Conservation (phyloP, 2,888 invertebrate species). For the Netelia fuscicornis region DNA sequence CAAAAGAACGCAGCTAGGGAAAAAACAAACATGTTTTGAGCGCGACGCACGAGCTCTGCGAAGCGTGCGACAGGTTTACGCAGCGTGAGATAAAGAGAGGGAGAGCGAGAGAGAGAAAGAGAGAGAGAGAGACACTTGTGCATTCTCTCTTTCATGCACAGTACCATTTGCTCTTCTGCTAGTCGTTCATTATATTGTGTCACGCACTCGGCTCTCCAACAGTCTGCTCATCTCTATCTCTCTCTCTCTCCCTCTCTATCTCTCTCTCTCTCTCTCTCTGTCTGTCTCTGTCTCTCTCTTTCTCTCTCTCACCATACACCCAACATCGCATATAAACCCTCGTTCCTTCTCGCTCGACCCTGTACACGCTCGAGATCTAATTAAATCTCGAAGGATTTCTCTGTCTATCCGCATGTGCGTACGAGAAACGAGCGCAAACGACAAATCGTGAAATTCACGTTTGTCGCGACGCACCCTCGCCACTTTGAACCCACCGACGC, state of each 20-base stretch:
- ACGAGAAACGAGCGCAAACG: constrained; percentile 29
- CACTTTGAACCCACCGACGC: background rate
- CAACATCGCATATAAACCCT: constrained; percentile 27
- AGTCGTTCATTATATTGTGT: constrained; percentile 69
- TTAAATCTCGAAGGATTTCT: constrained; percentile 67
- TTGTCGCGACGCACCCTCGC: too few species aligned
- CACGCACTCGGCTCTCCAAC: constrained; percentile 55
- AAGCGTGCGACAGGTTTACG: constrained; percentile 66
- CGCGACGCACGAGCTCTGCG: constrained; percentile 51
- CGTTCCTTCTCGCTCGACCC: constrained; percentile 12
- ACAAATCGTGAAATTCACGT: constrained; percentile 40
- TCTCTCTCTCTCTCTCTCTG: background rate
- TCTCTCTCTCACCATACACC: constrained; percentile 7
- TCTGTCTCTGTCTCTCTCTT: background rate
- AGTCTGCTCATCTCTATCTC: constrained; percentile 39
- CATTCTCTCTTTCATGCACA: constrained; percentile 18
- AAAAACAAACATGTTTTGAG: constrained; percentile 20
- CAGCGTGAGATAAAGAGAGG: constrained; percentile 29
- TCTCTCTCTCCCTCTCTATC: too few species aligned
- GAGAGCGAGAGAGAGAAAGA: background rate
- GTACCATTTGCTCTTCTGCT: constrained; percentile 57
- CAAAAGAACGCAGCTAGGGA: constrained; percentile 28
- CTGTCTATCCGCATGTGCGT: constrained; percentile 12
- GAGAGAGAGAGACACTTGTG: constrained; percentile 1
- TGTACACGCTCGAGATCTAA: constrained; percentile 55